Base-by-base conservation (phyloP, 2,888 invertebrate genomes). In the Parnassius mnemosyne region DNA sequence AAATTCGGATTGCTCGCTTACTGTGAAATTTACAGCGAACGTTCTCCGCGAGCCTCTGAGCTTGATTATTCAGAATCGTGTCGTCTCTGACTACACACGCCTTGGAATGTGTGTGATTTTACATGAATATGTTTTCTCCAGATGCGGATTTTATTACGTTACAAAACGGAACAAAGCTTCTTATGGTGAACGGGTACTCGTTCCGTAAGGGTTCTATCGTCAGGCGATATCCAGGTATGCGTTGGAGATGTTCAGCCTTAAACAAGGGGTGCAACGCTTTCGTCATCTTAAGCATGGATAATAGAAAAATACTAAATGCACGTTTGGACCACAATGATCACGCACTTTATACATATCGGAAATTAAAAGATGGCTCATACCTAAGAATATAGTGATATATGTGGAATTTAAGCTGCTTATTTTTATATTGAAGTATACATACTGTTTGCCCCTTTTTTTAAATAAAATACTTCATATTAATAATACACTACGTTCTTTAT, bases 221-320 rank as follows among this genome's bases (percentile, higher is more conserved):
- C 47, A 55, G 52, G 44, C 65, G 63, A 47, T 63, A 47, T n/a
- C 5, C 51, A 66, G 66, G 25, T 66, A 65, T 13, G 20, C 63
- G 68, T 50, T 72, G 72, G 72, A 57, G 69, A 2, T 72, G 72
- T 51, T 71, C 72, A 3, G 65, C 66, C 7, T 68, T 65, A 12
- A 68, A 65, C 44, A 73, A 69, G 58, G 68, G 65, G 47, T 74
- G 75, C 62, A 69, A 66, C 1, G 75, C 72, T 0, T 71, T 65
- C 52, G 70, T 70, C 5, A 50, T 43, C 25, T 11, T 42, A 7
- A 55, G 25, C 25, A 9, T 11, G 3, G 55, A 25, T n/a, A 46
- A 25, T 3, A 13, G 7, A 0, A 20, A 20, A 3, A 55, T 55
- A 46, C 20, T 44, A 11, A 16, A 46, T 1, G 5, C 20, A 20